Percentiles rank a stretch among this genome's conserved stretches.
phyloP scores from a whole-genome alignment of 1,140 invertebrate species.

The Asbolus verrucosus region DNA sequence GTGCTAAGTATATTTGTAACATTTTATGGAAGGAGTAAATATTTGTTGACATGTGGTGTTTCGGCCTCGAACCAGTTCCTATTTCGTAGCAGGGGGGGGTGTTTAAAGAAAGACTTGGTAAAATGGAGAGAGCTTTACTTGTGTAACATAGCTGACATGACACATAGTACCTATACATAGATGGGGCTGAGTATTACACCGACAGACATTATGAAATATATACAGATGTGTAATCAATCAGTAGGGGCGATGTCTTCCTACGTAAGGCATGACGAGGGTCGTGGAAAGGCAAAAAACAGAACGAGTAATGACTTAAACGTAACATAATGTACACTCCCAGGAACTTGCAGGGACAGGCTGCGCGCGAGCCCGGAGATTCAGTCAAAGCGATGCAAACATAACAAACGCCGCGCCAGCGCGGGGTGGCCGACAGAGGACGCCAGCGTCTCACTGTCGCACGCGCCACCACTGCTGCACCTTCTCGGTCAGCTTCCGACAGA shows the following conservation, averaged over 20 bases:
- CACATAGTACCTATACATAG: slow-evolving; percentile 66
- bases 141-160: slow-evolving; percentile 66
- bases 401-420: slow-evolving; percentile 62
- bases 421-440: slow-evolving; percentile 55
- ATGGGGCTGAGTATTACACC: slow-evolving; percentile 65
- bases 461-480: slow-evolving; percentile 86
- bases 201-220: slow-evolving; percentile 64
- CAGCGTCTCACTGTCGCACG: slow-evolving; percentile 72
- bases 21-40: slow-evolving; percentile 16
- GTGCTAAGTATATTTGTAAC: slow-evolving; percentile 18
- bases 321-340: slow-evolving; percentile 55
- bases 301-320: slow-evolving; percentile 46
- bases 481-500: slow-evolving; percentile 86
- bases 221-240: slow-evolving; percentile 64
- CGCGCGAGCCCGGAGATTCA: slow-evolving; percentile 58
- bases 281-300: slow-evolving; percentile 49
- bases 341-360: slow-evolving; percentile 53
- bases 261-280: slow-evolving; percentile 61
- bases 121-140: slow-evolving; percentile 66
- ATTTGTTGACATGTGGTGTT: slow-evolving; percentile 9
- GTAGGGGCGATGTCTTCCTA: slow-evolving; percentile 60
- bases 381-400: slow-evolving; percentile 61
- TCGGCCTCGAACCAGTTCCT: not conserved
- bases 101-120: slow-evolving; percentile 58
- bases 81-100: not conserved